phyloP scores from a whole-genome alignment of 2,888 invertebrate genomes.

The Allygus modestus region DNA sequence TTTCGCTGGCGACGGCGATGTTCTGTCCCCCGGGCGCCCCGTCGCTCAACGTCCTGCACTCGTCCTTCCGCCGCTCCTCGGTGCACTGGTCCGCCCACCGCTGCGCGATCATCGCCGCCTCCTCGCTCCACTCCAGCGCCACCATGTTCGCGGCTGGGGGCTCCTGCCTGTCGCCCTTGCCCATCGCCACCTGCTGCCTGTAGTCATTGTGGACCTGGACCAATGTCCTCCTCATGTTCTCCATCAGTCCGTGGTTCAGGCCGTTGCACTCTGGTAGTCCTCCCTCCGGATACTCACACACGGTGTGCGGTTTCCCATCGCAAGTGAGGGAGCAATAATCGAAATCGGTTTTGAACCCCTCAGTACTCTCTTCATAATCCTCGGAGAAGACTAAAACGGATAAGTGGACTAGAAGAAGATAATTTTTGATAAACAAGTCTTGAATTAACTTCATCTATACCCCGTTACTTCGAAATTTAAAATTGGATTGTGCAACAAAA shows the following conservation, averaged over 20 bases:
- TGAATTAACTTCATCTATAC: too few relatives aligned
- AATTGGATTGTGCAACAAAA: too few relatives aligned
- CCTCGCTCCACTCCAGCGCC: slow-evolving; percentile 92
- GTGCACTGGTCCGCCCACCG: slow-evolving; percentile 89
- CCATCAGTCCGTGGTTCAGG: slow-evolving; percentile 76
- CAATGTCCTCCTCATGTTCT: slow-evolving; percentile 85
- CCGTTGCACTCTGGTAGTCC: slow-evolving; percentile 73
- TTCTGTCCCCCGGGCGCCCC: background rate
- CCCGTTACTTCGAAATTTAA: too few relatives aligned
- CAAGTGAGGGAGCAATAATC: slow-evolving; percentile 7
- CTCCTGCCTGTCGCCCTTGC: background rate
- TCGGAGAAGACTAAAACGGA: too few relatives aligned
- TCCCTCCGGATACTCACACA: slow-evolving; percentile 3
- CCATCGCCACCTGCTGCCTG: slow-evolving; percentile 81
- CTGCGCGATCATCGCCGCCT: slow-evolving; percentile 89
- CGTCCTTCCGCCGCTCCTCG: background rate
- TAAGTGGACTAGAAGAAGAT: too few relatives aligned
- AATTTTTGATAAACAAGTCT: too few relatives aligned
- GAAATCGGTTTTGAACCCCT: background rate
- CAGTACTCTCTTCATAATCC: too few relatives aligned
- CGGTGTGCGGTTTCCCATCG: slow-evolving; percentile 1
- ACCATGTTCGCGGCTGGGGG: slow-evolving; percentile 91
- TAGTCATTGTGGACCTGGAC: slow-evolving; percentile 89
- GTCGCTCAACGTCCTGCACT: background rate
- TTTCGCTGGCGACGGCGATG: background rate